Evolutionary conservation across 2,113 vertebrate species (phyloP), one percentile per base, ranked within the genome.

Genomic region (Neopipo cinnamomea): DNA sequence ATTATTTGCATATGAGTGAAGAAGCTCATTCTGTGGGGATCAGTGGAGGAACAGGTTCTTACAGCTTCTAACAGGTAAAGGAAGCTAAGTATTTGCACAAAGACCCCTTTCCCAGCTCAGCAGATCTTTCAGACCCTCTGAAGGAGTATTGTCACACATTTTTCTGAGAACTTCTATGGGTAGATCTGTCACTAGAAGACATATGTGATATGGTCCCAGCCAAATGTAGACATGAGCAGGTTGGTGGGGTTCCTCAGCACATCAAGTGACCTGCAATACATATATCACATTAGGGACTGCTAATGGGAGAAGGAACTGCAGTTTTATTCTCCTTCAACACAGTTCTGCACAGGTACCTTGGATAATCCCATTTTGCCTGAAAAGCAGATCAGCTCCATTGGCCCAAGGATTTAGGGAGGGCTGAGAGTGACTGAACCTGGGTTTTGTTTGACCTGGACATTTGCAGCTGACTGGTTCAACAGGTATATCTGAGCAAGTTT

Each of bases 201-300:
- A 10, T 18, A 49, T 0, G 0, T 0, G 0, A 13, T 28, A 8
- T 3, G 6, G 20, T 79, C 62, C 37, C 11, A 59, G 52, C 3
- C 56, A 76, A 46, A 79, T 1, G 11, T 3, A 49, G 42, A 18
- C 8, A 12, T 6, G 30, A 61, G 2, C 4, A 19, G 9, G 27
- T 17, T 78, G 74, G 52, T 39, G 22, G 9, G 7, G 11, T 16
- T 68, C 19, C 52, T 10, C 41, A 63, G 14, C 17, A 37, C 17
- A 31, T 14, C 52, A 15, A 44, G 44, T 13, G 44, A n/a, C 52
- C 53, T 49, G 44, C 0, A 4, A 30, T 35, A 33, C 16, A 6
- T 2, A 3, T 2, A 41, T 11, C 31, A 39, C 33, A 9, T 12
- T 5, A 24, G 35, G 46, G 11, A 50, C 24, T 42, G 2, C 30